Percentiles rank a stretch among this genome's conserved stretches.
phyloP scores from a whole-genome alignment of 2,888 invertebrate species.

The Drosophila cracens region DNA sequence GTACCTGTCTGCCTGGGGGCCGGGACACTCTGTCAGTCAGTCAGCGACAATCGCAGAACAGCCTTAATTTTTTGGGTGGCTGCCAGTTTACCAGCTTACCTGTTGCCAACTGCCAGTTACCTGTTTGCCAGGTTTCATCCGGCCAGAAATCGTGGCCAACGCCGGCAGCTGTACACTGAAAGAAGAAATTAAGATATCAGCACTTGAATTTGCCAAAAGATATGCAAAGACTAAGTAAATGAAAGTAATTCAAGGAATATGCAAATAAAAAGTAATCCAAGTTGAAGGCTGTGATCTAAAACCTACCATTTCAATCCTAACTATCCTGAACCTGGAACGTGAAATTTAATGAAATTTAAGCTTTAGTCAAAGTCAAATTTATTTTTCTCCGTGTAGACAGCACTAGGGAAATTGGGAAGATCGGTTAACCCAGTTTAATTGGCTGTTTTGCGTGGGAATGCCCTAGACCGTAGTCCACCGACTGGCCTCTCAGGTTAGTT shows the following conservation, averaged over 20 bases:
- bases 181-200: not conserved
- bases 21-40: constrained; percentile 45
- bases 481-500: constrained; percentile 13
- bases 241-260: not conserved
- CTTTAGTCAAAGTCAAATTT: not conserved
- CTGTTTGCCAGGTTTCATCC: constrained; percentile 50
- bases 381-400: not conserved
- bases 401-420: constrained; percentile 45
- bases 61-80: constrained; percentile 62
- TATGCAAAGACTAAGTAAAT: not conserved
- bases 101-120: constrained; percentile 44
- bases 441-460: constrained; percentile 67
- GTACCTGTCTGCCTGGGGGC: constrained; percentile 6
- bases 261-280: not conserved
- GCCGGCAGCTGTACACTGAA: constrained; percentile 29
- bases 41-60: constrained; percentile 39
- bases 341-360: not conserved
- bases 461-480: constrained; percentile 44
- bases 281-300: fast-evolving
- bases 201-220: not conserved
- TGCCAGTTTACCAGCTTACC: constrained; percentile 27
- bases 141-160: constrained; percentile 34
- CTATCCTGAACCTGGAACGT: not conserved
- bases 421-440: constrained; percentile 65
- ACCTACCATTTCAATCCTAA: not conserved